Base-by-base conservation (phyloP, 1,140 invertebrate species). In the Eriosoma lanigerum region DNA sequence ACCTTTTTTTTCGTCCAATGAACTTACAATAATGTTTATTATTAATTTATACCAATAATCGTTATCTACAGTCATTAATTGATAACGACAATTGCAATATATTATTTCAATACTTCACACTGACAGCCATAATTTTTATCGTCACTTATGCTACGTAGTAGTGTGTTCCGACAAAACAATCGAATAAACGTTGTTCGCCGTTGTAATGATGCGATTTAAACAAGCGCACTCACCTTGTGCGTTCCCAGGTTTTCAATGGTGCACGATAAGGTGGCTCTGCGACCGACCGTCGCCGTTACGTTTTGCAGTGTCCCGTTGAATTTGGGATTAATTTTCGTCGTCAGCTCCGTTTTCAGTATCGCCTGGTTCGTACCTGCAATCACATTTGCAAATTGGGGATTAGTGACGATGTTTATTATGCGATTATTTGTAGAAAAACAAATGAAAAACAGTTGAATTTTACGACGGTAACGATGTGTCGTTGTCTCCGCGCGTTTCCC, bases 181-280 rank as follows among this genome's bases (percentile, higher is more conserved):
- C n/a, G n/a, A n/a, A n/a, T n/a, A n/a, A n/a, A n/a, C n/a, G n/a
- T n/a, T n/a, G n/a, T n/a, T n/a, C n/a, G n/a, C n/a, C n/a, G n/a
- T n/a, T n/a, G n/a, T n/a, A n/a, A n/a, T n/a, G n/a, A n/a, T n/a
- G n/a, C n/a, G n/a, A n/a, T n/a, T n/a, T n/a, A n/a, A n/a, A n/a
- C n/a, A n/a, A n/a, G n/a, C n/a, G 17, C 24, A 68, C 81, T 66
- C 68, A 81, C 81, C 17, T 72, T 81, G 44, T 70, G 68, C 10
- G 54, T 26, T 19, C 81, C 81, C 1, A 81, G 38, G 21, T 81
- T 81, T 58, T 72, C 64, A n/a, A 81, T 73, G 19, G 81, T 68
- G 83, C 94, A 96, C 29, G 92, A 91, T 19, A 96, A 86, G n/a
- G 93, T 87, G 9, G 93, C 93, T 84, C 95, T 93, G 82, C 93